Conservation (phyloP, 2,797 vertebrate genomes). For the Lateolabrax maculatus region DNA sequence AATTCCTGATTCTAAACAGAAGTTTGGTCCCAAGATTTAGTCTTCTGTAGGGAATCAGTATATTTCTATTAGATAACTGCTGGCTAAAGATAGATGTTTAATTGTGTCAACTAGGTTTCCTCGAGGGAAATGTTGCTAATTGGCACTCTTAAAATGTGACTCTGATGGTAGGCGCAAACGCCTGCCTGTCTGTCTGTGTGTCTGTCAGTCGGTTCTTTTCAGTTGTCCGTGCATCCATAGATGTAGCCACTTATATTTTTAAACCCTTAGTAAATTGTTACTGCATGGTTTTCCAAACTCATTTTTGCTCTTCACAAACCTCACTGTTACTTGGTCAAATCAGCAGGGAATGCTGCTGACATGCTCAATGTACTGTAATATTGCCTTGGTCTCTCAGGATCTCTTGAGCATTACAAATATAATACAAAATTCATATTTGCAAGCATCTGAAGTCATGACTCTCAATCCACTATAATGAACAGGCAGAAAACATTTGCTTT, state of each 20-base stretch:
- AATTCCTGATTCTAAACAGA: slow-evolving; percentile 50
- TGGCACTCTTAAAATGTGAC: neutral
- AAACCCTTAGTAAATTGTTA: slow-evolving; percentile 19
- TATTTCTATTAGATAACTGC: neutral
- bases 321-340: slow-evolving; percentile 49
- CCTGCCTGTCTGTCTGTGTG: neutral
- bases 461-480: slow-evolving; percentile 56
- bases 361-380: slow-evolving; percentile 65
- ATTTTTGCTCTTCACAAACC: slow-evolving; percentile 38
- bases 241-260: slow-evolving; percentile 11
- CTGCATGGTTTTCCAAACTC: slow-evolving; percentile 18
- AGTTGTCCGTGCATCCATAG: slow-evolving; percentile 1
- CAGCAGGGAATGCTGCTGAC: slow-evolving; percentile 57
- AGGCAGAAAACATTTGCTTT: slow-evolving; percentile 59
- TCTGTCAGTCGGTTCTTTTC: neutral
- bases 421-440: slow-evolving; percentile 66
- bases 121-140: slow-evolving; percentile 3
- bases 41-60: neutral
- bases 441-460: slow-evolving; percentile 62
- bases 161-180: neutral
- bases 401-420: slow-evolving; percentile 58
- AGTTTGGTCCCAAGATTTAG: slow-evolving; percentile 3
- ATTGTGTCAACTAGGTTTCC: slow-evolving; percentile 10
- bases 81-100: neutral
- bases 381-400: slow-evolving; percentile 57